Conservation (phyloP, 2,888 invertebrate genomes). For the Aspidiotus rigidus region DNA sequence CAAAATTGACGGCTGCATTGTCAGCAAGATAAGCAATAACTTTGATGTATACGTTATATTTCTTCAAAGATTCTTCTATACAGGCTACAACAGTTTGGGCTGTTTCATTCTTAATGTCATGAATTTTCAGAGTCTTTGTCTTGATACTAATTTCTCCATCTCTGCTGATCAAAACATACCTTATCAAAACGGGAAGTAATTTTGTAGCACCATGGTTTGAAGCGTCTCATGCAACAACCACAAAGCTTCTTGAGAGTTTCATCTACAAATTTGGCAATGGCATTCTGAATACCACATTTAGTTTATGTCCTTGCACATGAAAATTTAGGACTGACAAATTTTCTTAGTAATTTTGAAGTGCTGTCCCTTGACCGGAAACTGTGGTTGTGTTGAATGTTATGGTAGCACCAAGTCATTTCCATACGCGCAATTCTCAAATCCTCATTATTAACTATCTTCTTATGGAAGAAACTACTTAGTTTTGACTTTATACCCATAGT, state of each 20-base stretch:
- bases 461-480: not conserved
- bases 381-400: slow-evolving; percentile 27
- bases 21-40: slow-evolving; percentile 30
- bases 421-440: slow-evolving; percentile 17
- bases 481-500: not conserved
- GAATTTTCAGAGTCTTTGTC: slow-evolving; percentile 29
- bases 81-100: slow-evolving; percentile 25
- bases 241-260: slow-evolving; percentile 15
- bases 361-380: slow-evolving; percentile 26
- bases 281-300: slow-evolving; percentile 38
- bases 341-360: slow-evolving; percentile 29
- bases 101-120: slow-evolving; percentile 21
- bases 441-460: slow-evolving; percentile 2
- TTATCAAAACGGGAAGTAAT: slow-evolving; percentile 22
- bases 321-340: slow-evolving; percentile 24
- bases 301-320: slow-evolving; percentile 31
- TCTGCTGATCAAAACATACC: slow-evolving; percentile 4
- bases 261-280: slow-evolving; percentile 39
- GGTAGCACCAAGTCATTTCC: slow-evolving; percentile 33
- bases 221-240: slow-evolving; percentile 15
- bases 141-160: slow-evolving; percentile 7
- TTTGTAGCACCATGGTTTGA: slow-evolving; percentile 24
- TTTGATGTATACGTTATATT: slow-evolving; percentile 18
- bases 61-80: slow-evolving; percentile 21
- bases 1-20: slow-evolving; percentile 35